These are phyloP conservation scores for Caenorhabditis tropicalis DNA, from an alignment of 1,140 invertebrate species.

Conservation along the genomic window DNA sequence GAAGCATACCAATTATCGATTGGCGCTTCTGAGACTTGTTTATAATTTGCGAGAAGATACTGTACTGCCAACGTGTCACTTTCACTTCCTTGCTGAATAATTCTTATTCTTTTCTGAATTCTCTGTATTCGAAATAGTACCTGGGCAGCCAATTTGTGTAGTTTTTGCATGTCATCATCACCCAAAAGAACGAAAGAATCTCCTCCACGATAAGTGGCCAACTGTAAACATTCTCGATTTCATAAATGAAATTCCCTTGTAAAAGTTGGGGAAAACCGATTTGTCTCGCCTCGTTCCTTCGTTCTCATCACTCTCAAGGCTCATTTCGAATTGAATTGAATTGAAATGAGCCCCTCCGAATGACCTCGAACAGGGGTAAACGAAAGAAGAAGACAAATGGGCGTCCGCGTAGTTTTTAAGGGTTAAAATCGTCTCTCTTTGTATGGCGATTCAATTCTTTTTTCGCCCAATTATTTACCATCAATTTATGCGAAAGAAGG, in stretches of 20 bases:
- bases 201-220: conserved; percentile 57
- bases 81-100: conserved; percentile 45
- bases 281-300: background rate
- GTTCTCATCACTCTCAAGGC: background rate
- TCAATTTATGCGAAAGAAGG: conserved; percentile 43
- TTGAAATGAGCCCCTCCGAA: conserved; percentile 37
- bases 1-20: conserved; percentile 49
- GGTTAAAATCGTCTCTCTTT: background rate
- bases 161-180: conserved; percentile 59
- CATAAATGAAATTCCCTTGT: background rate
- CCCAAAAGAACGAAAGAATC: conserved; percentile 56
- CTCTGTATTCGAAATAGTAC: background rate
- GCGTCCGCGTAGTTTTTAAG: background rate
- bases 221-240: conserved; percentile 41
- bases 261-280: background rate
- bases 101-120: background rate
- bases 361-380: conserved; percentile 14
- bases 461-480: conserved; percentile 40
- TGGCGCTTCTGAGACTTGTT: conserved; percentile 52
- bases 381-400: conserved; percentile 12
- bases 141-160: conserved; percentile 58
- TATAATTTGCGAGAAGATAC: conserved; percentile 57
- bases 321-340: too few relatives aligned
- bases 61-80: conserved; percentile 57
- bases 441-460: conserved; percentile 6